Conservation (phyloP, 2,888 invertebrate species). For the Protonemura montana region DNA sequence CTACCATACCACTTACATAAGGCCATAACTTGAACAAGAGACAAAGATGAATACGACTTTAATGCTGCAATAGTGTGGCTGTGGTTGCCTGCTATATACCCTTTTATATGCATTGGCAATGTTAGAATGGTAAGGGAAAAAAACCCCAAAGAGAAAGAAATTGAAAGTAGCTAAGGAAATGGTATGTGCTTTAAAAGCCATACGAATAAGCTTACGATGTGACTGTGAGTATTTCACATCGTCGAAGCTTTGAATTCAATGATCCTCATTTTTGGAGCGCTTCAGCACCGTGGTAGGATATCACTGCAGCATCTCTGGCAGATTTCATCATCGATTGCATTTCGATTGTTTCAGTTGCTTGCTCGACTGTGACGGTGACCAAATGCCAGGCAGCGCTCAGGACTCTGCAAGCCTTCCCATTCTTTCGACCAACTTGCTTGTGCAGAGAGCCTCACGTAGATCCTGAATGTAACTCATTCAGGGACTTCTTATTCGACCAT, state of each 20-base stretch:
- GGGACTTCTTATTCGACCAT: constrained; percentile 92
- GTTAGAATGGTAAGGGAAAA: neutral
- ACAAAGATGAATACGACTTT: neutral
- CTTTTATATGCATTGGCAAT: neutral
- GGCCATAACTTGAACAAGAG: neutral
- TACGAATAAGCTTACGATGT: constrained; percentile 7
- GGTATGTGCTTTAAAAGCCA: constrained; percentile 5
- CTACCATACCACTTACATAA: neutral
- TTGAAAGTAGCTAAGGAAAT: neutral
- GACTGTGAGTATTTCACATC: neutral
- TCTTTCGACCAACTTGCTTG: constrained; percentile 92
- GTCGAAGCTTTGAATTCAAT: neutral
- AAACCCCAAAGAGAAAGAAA: neutral
- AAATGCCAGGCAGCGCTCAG: constrained; percentile 91
- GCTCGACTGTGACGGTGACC: constrained; percentile 90
- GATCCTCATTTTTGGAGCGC: neutral
- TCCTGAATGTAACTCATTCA: constrained; percentile 91
- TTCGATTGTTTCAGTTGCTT: constrained; percentile 78
- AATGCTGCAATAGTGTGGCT: neutral
- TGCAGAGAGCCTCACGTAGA: constrained; percentile 90
- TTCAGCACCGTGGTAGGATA: neutral
- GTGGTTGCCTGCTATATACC: neutral
- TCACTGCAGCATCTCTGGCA: neutral
- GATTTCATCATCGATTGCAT: constrained; percentile 19
- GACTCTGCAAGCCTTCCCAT: constrained; percentile 89